Conservation (phyloP, 1,140 invertebrate genomes). For the Telenomus remus region DNA sequence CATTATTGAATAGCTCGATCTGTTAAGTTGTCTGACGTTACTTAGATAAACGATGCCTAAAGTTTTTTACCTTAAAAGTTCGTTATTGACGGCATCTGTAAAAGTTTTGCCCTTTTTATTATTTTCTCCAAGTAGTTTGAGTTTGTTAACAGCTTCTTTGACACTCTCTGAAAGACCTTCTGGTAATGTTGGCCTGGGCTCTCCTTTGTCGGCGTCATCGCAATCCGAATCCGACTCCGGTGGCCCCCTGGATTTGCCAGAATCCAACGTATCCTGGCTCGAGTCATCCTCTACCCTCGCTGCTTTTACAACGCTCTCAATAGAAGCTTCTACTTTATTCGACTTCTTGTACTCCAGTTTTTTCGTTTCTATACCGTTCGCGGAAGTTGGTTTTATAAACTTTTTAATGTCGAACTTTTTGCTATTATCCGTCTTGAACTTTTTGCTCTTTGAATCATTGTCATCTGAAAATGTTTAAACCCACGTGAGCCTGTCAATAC, state of each 20-base stretch:
- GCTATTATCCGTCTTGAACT: conserved; percentile 57
- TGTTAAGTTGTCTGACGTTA: neutral
- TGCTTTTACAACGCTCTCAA: conserved; percentile 78
- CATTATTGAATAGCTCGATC: neutral
- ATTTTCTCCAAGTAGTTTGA: conserved; percentile 77
- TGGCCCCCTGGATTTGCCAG: conserved; percentile 64
- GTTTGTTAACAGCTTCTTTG: conserved; percentile 75
- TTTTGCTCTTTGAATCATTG: conserved; percentile 68
- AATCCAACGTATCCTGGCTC: conserved; percentile 72
- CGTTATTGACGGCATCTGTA: conserved; percentile 78
- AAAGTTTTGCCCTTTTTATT: conserved; percentile 80
- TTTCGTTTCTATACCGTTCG: conserved; percentile 66
- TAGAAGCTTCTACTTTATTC: conserved; percentile 62
- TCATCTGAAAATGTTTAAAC: conserved; percentile 55
- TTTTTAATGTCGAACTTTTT: conserved; percentile 70
- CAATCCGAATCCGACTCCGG: conserved; percentile 67
- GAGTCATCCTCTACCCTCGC: conserved; percentile 71
- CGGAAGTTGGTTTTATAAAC: conserved; percentile 63
- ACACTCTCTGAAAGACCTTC: conserved; percentile 78
- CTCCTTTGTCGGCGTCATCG: conserved; percentile 70
- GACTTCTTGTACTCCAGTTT: conserved; percentile 64
- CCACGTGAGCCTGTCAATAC: too few relatives aligned
- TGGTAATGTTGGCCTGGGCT: conserved; percentile 74
- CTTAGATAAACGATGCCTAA: conserved; percentile 42
- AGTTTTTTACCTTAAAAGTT: conserved; percentile 78